Conservation (phyloP, 2,113 vertebrate genomes). For the Phylloscopus trochiloides region DNA sequence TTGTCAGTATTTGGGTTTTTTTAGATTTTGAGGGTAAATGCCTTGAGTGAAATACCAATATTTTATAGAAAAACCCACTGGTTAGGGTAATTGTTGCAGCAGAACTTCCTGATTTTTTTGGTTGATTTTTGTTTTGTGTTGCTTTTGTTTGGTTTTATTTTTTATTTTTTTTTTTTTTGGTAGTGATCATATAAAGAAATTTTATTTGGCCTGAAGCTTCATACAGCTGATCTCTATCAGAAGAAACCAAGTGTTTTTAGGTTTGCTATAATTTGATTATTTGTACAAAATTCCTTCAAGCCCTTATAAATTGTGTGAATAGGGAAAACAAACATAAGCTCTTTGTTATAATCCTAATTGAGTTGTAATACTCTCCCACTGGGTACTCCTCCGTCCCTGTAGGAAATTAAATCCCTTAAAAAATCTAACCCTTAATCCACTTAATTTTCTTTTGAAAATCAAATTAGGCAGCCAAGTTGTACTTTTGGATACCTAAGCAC, state of each 20-base stretch:
- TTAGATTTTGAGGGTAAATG: neutral
- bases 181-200: neutral
- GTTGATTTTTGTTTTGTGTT: neutral
- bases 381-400: neutral
- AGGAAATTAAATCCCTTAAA: conserved; percentile 32
- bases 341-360: conserved; percentile 33
- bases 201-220: neutral
- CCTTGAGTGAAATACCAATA: neutral
- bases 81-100: neutral
- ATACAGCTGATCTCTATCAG: neutral
- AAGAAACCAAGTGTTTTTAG: neutral
- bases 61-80: neutral
- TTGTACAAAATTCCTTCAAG: neutral
- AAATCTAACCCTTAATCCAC: conserved; percentile 33
- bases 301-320: neutral
- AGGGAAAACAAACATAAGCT: conserved; percentile 9
- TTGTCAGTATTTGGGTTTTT: neutral
- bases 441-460: conserved; percentile 49
- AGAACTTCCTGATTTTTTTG: neutral
- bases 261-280: neutral
- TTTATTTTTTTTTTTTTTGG: neutral
- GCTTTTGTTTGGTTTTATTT: neutral
- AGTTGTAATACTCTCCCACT: conserved; percentile 27
- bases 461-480: neutral
- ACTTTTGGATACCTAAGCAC: neutral